phyloP scores from a whole-genome alignment of 2,113 vertebrate genomes.

The Argyrosomus japonicus region DNA sequence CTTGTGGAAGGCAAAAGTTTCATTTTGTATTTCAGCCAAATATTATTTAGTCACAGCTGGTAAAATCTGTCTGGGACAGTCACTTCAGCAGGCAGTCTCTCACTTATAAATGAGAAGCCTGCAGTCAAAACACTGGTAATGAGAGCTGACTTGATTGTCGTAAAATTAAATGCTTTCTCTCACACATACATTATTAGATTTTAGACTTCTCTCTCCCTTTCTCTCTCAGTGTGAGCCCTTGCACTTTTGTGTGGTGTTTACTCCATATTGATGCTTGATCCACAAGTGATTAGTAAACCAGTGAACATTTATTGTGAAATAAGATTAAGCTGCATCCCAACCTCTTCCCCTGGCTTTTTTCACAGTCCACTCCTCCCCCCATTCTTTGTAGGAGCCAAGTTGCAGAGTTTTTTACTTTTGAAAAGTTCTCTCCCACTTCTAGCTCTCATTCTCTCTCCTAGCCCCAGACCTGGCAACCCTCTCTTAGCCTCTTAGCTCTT shows the following conservation, averaged over 20 bases:
- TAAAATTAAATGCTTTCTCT: background rate
- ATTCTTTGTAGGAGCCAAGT: slow-evolving; percentile 73
- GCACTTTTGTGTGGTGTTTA: background rate
- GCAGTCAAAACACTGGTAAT: background rate
- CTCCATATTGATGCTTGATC: slow-evolving; percentile 1
- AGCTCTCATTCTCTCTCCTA: slow-evolving; percentile 7
- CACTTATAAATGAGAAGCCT: background rate
- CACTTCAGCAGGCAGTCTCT: background rate
- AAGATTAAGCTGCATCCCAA: slow-evolving; percentile 43
- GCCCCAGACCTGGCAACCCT: slow-evolving; percentile 16
- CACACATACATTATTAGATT: background rate
- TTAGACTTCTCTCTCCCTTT: background rate
- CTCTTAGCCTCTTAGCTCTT: slow-evolving; percentile 10
- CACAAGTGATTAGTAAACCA: slow-evolving; percentile 34
- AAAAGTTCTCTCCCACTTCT: slow-evolving; percentile 7
- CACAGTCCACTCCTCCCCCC: slow-evolving; percentile 7
- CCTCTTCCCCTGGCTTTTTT: background rate
- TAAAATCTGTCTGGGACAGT: background rate
- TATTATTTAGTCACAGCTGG: background rate
- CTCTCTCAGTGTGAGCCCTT: background rate
- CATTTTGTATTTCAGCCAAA: background rate
- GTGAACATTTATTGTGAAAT: slow-evolving; percentile 83
- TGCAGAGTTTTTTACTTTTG: slow-evolving; percentile 77
- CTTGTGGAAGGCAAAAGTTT: background rate
- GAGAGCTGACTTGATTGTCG: background rate